Evolutionary conservation across 2,113 vertebrate genomes (phyloP).

Genomic region (Electrona antarctica): DNA sequence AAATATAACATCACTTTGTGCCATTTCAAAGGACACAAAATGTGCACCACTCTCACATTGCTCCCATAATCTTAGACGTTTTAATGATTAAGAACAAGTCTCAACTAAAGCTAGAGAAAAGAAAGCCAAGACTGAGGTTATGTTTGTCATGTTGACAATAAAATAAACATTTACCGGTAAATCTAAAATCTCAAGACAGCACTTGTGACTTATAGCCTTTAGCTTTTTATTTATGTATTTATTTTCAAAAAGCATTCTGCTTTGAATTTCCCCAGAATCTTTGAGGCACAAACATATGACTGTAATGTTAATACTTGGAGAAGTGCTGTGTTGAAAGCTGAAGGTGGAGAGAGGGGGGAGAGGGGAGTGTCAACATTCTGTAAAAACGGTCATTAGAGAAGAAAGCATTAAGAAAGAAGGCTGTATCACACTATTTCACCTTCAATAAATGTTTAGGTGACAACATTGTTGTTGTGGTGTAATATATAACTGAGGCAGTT

Average conservation of each 20-base stretch:
- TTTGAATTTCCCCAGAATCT: no score
- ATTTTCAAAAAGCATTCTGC: no score
- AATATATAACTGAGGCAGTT: no score
- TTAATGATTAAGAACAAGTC: background rate
- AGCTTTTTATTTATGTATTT: no score
- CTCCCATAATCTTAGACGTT: background rate
- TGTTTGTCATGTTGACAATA: no score
- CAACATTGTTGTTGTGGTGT: no score
- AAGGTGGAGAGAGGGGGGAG: background rate
- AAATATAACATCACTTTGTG: background rate
- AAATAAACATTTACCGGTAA: no score
- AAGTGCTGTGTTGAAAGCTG: constrained; percentile 15
- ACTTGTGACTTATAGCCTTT: no score
- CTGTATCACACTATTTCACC: no score
- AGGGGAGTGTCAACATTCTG: constrained; percentile 28
- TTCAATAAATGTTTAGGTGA: no score
- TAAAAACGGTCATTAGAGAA: constrained; percentile 40
- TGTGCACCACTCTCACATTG: background rate
- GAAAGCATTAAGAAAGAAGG: constrained; percentile 36
- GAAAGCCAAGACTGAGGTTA: background rate
- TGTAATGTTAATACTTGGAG: background rate
- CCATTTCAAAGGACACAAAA: background rate
- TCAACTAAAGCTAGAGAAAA: background rate
- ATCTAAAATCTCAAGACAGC: no score
- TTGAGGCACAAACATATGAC: no score